Base-by-base conservation (phyloP, 1,140 invertebrate species). In the Halyomorpha halys region DNA sequence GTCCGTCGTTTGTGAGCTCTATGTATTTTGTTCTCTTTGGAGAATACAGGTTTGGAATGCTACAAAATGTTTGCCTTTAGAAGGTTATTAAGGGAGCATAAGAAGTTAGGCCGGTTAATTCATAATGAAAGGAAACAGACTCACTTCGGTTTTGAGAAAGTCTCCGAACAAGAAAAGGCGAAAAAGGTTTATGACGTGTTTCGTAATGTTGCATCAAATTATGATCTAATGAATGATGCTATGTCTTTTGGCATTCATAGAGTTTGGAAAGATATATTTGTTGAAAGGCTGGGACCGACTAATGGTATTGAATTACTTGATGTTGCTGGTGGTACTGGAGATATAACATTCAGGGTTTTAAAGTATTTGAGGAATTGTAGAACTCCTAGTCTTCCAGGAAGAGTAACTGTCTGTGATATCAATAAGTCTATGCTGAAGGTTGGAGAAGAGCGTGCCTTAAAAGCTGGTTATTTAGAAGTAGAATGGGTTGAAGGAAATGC, bases 161-260 rank as follows among this genome's bases (percentile, higher is more conserved):
- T 66, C 44, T 13, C 60, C 8, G 18, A 53, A 19, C 30, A 44
- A 30, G 51, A 49, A 21, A 62, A 61, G 61, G 23, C 63, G 34
- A 21, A 68, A 69, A 60, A 60, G 34, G 64, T 65, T 30, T 60
- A 65, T 18, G 64, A 61, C n/a, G 64, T 65, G 18, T 69, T 69
- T 67, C 65, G 45, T 64, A 30, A 65, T 66, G 39, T 71, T 70
- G n/a, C 74, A 70, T 34, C 72, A 69, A 30, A 71, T 71, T 8
- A 99, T 76, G 97, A 99, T 76, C 67, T 88, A 59, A 99, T 99
- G 97, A 99, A 99, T 77, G 97, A 99, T 83, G 83, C 82, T 0
- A 98, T 99, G 94, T 97, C 93, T 67, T 76, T 87, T 66, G 95
- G 96, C 19, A 84, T 98, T 66, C 97, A 99, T 76, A 78, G 96